Conservation (phyloP, 2,113 vertebrate species). For the Propithecus coquereli region DNA sequence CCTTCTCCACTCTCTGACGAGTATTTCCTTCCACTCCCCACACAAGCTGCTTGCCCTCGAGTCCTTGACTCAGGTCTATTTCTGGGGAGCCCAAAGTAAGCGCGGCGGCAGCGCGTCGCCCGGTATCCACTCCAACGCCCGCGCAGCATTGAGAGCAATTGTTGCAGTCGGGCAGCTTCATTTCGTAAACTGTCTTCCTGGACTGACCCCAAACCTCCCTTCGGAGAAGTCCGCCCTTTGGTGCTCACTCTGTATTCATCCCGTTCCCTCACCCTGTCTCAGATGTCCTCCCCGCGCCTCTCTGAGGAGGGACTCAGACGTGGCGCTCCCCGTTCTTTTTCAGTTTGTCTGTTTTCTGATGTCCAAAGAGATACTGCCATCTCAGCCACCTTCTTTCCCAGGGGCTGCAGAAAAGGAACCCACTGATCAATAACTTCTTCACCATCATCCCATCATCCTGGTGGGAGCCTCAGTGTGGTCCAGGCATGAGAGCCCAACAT, state of each 20-base stretch:
- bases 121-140: fast-evolving
- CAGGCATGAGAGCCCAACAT: constrained; percentile 88
- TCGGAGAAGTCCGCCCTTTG: not conserved
- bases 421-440: constrained; percentile 89
- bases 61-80: not conserved
- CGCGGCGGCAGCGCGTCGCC: fast-evolving
- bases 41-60: not conserved
- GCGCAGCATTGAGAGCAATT: fast-evolving
- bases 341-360: too few relatives aligned
- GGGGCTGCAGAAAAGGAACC: constrained; percentile 86
- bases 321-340: fast-evolving
- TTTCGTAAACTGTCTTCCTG: fast-evolving
- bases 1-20: not conserved
- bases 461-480: constrained; percentile 67
- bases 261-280: fast-evolving
- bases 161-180: not conserved
- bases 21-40: not conserved
- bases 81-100: not conserved
- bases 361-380: not conserved
- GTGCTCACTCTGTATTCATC: too few relatives aligned
- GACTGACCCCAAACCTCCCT: not conserved
- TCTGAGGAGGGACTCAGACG: fast-evolving
- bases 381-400: not conserved
- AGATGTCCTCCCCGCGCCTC: too few relatives aligned
- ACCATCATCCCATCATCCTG: constrained; percentile 85